Percentiles rank a stretch among this genome's conserved stretches.
Evolutionary conservation across 2,888 invertebrate species (phyloP).

Genomic region (Salpingus planirostris): DNA sequence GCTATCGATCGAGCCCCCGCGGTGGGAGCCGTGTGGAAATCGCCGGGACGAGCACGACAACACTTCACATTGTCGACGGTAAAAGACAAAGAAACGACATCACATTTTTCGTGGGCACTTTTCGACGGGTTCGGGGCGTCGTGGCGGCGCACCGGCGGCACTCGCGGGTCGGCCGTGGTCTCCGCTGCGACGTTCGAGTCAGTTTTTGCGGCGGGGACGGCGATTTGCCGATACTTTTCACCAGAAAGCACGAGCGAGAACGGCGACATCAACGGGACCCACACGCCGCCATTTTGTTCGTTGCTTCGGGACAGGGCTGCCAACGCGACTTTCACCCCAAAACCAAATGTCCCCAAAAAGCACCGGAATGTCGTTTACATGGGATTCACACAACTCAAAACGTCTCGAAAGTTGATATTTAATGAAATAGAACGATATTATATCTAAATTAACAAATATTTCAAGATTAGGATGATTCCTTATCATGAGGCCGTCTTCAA

Average conservation of each 20-base stretch:
- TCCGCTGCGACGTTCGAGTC: slow-evolving; percentile 1
- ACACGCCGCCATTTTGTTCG: slow-evolving; percentile 36
- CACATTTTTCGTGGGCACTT: slow-evolving; percentile 30
- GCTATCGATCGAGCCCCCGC: no score
- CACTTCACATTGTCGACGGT: slow-evolving; percentile 33
- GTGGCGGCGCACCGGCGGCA: background rate
- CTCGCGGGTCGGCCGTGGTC: background rate
- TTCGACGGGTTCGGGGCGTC: no score
- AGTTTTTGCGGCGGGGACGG: no score
- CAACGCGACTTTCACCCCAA: slow-evolving; percentile 16
- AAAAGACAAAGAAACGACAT: slow-evolving; percentile 39
- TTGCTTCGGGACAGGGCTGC: slow-evolving; percentile 19
- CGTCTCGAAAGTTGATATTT: no score
- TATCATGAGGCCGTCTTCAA: no score
- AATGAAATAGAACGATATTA: no score
- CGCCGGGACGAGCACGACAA: slow-evolving; percentile 22
- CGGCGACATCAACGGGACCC: slow-evolving; percentile 29
- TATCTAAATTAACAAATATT: no score
- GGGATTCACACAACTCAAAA: no score
- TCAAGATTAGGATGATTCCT: no score
- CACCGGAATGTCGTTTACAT: slow-evolving; percentile 6
- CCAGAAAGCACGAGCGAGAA: no score
- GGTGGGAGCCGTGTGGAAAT: background rate
- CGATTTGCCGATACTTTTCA: no score
- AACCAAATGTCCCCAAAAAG: slow-evolving; percentile 1